phyloP scores from a whole-genome alignment of 2,113 vertebrate species.

The Lontra canadensis region DNA sequence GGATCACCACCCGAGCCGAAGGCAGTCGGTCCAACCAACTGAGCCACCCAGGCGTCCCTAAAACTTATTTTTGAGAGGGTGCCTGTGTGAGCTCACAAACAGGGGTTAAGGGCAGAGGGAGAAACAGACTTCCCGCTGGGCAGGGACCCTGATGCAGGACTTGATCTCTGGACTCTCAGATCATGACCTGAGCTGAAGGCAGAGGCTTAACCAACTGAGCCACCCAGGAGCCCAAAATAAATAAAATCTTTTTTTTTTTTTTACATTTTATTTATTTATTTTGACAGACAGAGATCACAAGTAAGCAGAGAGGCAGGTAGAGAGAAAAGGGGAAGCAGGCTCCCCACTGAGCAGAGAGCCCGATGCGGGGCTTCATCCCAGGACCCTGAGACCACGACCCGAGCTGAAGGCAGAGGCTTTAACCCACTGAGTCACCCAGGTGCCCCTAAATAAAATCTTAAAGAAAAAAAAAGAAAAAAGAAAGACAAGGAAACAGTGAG shows the following conservation, averaged over 20 bases:
- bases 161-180: background rate
- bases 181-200: background rate
- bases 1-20: too few relatives aligned
- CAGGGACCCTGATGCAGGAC: background rate
- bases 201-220: background rate
- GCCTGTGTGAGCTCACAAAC: background rate
- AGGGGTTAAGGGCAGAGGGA: background rate
- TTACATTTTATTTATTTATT: too few relatives aligned
- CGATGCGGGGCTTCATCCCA: background rate
- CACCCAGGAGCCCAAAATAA: background rate
- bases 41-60: too few relatives aligned
- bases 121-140: background rate
- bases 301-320: too few relatives aligned
- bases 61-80: background rate
- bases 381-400: background rate
- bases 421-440: background rate
- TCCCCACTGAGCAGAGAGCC: background rate
- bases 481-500: background rate
- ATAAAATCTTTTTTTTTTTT: too few relatives aligned
- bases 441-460: too few relatives aligned
- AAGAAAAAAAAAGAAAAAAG: too few relatives aligned
- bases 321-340: background rate
- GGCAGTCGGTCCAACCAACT: too few relatives aligned
- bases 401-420: background rate
- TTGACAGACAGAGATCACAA: too few relatives aligned